phyloP scores from a whole-genome alignment of 2,113 vertebrate species.

The Grammatotria lemairii region DNA sequence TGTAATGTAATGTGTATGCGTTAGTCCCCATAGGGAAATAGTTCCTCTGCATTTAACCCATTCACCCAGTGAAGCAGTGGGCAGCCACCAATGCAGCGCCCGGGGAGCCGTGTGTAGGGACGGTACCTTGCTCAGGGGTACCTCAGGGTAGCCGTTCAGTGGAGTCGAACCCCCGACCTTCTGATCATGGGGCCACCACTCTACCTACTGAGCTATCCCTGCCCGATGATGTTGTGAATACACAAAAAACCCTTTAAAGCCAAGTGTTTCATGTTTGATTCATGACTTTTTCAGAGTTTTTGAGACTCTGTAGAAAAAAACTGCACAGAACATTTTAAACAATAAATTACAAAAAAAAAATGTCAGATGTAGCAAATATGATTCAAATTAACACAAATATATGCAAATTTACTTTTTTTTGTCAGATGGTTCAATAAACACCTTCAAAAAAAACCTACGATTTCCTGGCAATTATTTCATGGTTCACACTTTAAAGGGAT shows the following conservation, averaged over 20 bases:
- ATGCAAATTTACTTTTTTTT: neutral
- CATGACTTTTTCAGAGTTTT: neutral
- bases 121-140: no score
- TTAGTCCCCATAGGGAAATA: no score
- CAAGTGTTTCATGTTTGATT: neutral
- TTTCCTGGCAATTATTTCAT: neutral
- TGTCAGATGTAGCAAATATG: neutral
- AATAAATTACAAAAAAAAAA: neutral
- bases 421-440: neutral
- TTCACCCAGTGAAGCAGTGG: no score
- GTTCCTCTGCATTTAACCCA: no score
- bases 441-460: neutral
- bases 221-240: neutral
- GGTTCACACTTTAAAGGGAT: neutral
- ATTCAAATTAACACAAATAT: neutral
- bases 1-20: neutral
- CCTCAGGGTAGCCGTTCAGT: no score
- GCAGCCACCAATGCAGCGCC: no score
- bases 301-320: neutral
- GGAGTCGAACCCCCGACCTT: no score
- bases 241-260: neutral
- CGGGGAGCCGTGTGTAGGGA: no score
- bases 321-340: neutral
- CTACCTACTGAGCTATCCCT: no score
- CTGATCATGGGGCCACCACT: no score